A percentile compares a stretch with the other conserved stretches of the same genome.
Evolutionary conservation across 2,888 invertebrate species (phyloP).

Genomic region (Tortricodes alternella): DNA sequence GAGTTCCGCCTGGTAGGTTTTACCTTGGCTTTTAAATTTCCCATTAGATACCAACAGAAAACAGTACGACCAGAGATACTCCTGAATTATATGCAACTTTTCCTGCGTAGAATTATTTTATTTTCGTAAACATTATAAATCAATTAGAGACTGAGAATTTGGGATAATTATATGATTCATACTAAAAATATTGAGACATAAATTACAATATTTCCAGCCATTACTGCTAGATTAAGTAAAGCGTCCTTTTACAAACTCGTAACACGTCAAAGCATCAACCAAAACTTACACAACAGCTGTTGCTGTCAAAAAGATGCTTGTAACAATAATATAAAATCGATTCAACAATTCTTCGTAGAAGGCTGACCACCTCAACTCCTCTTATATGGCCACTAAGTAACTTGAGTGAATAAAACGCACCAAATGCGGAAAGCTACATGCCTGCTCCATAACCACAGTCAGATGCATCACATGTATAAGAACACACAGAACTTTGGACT

Average conservation of each 20-base stretch:
- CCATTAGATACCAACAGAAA: background rate
- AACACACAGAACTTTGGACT: slow-evolving; percentile 7
- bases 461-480: background rate
- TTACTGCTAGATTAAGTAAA: no score
- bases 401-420: slow-evolving; percentile 23
- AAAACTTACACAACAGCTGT: background rate
- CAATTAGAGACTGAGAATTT: no score
- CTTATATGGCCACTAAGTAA: slow-evolving; percentile 20
- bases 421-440: slow-evolving; percentile 17
- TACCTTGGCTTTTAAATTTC: background rate
- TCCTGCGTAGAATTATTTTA: no score
- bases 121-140: no score
- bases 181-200: no score
- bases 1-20: background rate
- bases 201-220: no score
- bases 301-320: background rate
- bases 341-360: slow-evolving; percentile 2
- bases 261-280: background rate
- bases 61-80: background rate
- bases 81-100: no score
- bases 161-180: no score
- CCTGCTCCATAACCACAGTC: background rate
- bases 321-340: slow-evolving; percentile 10
- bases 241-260: no score
- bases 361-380: slow-evolving; percentile 17